These are phyloP conservation scores for Megaceryle torquata DNA, from an alignment of 2,113 vertebrate genomes.

Conservation along the genomic window DNA sequence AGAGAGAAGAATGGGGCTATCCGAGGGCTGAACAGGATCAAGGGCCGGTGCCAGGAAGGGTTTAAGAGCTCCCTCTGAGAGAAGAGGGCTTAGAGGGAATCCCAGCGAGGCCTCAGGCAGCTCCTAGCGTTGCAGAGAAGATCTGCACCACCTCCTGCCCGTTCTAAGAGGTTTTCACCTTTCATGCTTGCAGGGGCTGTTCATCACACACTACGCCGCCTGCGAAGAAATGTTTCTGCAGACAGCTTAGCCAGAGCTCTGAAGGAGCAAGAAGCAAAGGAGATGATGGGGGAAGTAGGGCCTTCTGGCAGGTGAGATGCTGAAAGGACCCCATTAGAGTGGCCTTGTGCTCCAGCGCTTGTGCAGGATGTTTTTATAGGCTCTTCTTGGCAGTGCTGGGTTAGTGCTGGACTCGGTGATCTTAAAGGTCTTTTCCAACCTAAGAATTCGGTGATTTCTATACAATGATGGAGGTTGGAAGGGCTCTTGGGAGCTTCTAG, in stretches of 20 bases:
- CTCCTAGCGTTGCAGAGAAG: background rate
- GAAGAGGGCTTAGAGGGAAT: background rate
- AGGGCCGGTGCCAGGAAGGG: background rate
- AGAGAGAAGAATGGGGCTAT: background rate
- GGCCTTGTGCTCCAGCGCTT: background rate
- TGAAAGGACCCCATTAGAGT: background rate
- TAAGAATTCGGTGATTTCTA: no score
- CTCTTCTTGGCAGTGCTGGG: no score
- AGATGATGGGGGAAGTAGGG: background rate
- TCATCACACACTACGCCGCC: rapidly evolving
- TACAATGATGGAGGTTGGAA: no score
- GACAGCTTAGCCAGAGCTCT: no score
- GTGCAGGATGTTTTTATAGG: no score
- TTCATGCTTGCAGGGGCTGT: background rate
- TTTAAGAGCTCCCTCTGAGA: background rate
- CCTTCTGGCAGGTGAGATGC: background rate
- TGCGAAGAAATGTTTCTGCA: background rate
- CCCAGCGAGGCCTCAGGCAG: background rate
- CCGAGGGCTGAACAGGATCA: background rate
- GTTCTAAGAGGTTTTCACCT: background rate
- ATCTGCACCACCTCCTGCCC: background rate
- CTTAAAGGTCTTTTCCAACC: no score
- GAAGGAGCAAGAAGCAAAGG: background rate
- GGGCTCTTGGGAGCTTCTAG: no score
- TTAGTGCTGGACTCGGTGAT: no score